phyloP scores from a whole-genome alignment of 2,797 vertebrate species.

The Pseudochromis fuscus region DNA sequence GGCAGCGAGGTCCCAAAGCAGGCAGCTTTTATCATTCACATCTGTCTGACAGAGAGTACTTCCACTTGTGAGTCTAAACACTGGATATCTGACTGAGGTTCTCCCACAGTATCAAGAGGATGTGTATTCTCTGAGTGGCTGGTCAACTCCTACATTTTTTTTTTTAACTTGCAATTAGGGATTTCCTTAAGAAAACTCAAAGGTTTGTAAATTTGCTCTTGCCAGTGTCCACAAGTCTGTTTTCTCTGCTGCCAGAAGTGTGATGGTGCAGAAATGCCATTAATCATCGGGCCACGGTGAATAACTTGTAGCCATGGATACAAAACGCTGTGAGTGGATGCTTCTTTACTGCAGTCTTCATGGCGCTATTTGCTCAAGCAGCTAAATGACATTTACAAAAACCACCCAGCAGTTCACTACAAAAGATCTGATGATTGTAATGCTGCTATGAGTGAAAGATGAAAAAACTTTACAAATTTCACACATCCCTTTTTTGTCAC shows the following conservation, averaged over 20 bases:
- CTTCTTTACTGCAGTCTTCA: background rate
- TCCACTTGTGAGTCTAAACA: constrained; percentile 52
- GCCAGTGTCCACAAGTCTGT: background rate
- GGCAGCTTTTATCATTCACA: constrained; percentile 69
- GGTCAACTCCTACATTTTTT: constrained; percentile 16
- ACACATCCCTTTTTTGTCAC: background rate
- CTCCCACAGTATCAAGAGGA: constrained; percentile 31
- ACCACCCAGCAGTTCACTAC: constrained; percentile 5
- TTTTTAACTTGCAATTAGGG: constrained; percentile 26
- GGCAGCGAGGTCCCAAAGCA: constrained; percentile 45
- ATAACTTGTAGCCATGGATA: constrained; percentile 39
- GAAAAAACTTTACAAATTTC: constrained; percentile 20
- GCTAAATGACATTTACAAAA: constrained; percentile 20
- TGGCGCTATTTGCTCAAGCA: background rate
- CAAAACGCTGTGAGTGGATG: constrained; percentile 1
- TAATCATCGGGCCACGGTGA: background rate
- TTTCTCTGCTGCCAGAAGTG: constrained; percentile 13
- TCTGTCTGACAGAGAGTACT: constrained; percentile 59
- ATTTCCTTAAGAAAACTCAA: constrained; percentile 39
- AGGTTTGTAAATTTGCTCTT: constrained; percentile 5
- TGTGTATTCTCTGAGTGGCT: constrained; percentile 7
- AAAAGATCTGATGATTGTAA: constrained; percentile 16
- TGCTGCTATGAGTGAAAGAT: constrained; percentile 18
- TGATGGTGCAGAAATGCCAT: background rate
- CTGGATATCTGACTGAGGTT: constrained; percentile 32